Evolutionary conservation across 2,113 vertebrate species (phyloP), one percentile per base, ranked within the genome.

Genomic region (Dromaius novaehollandiae): DNA sequence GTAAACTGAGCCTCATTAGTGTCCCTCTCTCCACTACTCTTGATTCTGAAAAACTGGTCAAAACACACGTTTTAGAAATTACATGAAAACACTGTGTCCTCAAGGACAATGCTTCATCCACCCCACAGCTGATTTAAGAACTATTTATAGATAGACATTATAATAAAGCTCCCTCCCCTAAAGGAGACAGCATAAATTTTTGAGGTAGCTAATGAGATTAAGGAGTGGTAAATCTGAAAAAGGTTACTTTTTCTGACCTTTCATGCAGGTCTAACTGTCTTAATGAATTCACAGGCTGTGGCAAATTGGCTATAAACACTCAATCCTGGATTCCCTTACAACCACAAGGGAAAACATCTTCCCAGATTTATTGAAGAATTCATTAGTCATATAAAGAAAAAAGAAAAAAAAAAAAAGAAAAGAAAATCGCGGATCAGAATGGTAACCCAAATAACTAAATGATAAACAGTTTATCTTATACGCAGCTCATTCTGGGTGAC

Each of bases 191-290:
- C 36, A 81, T 55, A 92, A 92, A 7, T 82, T 96, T 91, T 91
- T 69, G 70, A 94, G 80, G 42, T 64, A 92, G 16, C 22, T 92
- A 93, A 91, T 91, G 69, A 95, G 64, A 93, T 89, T 94, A 96
- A 95, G 48, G 70, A 94, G 48, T 26, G 22, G 34, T 74, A 69
- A 93, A 91, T 30, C 79, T 89, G 90, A 87, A 90, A 95, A 95
- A 93, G 20, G 58, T 94, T 95, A 66, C 24, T 68, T 89, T 69
- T 89, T 48, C 86, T 95, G 95, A 92, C 85, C 81, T 92, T 93
- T 92, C 4, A 4, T 82, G 36, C 1, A 7, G 81, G 71, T 70
- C 51, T 90, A 76, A 83, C 78, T 78, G 85, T 90, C 82, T 83
- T 81, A 93, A 53, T 76, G 44, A 16, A 89, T 89, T 95, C 83